A percentile compares a stretch with the other conserved stretches of the same genome.
Evolutionary conservation across 2,888 invertebrate species (phyloP).

Genomic region (Tubiluchus corallicola): DNA sequence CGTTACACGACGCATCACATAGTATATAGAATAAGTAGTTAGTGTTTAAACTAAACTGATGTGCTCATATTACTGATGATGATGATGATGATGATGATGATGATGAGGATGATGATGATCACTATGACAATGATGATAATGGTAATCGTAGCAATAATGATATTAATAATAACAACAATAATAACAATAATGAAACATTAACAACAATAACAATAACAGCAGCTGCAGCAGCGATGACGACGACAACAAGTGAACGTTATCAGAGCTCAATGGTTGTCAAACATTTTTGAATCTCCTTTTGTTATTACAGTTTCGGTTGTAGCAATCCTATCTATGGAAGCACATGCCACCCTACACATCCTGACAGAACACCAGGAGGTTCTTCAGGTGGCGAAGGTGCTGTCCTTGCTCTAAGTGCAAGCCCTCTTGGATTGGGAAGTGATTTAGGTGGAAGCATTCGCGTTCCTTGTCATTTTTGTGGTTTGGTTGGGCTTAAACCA

Average conservation of each 20-base stretch:
- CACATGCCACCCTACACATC: conserved; percentile 29
- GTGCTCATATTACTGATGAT: too few relatives aligned
- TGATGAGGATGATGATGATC: too few relatives aligned
- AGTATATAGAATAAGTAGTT: too few relatives aligned
- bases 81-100: too few relatives aligned
- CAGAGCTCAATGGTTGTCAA: background rate
- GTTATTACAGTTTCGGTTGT: conserved; percentile 19
- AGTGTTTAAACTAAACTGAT: too few relatives aligned
- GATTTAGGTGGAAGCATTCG: conserved; percentile 34
- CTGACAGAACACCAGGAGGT: conserved; percentile 28
- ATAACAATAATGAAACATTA: too few relatives aligned
- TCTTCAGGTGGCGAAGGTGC: conserved; percentile 33
- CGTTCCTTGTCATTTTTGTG: conserved; percentile 33
- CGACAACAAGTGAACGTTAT: too few relatives aligned
- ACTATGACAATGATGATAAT: too few relatives aligned
- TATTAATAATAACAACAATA: too few relatives aligned
- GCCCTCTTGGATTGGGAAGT: conserved; percentile 31
- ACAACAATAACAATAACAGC: too few relatives aligned
- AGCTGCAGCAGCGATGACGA: too few relatives aligned
- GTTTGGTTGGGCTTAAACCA: conserved; percentile 31
- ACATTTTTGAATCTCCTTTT: background rate
- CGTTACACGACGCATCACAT: too few relatives aligned
- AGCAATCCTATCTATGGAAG: conserved; percentile 30
- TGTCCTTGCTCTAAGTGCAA: conserved; percentile 30
- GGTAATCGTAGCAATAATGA: background rate